Evolutionary conservation across 2,888 invertebrate species (phyloP), one percentile per base, ranked within the genome.

Genomic region (Apantesis nais): DNA sequence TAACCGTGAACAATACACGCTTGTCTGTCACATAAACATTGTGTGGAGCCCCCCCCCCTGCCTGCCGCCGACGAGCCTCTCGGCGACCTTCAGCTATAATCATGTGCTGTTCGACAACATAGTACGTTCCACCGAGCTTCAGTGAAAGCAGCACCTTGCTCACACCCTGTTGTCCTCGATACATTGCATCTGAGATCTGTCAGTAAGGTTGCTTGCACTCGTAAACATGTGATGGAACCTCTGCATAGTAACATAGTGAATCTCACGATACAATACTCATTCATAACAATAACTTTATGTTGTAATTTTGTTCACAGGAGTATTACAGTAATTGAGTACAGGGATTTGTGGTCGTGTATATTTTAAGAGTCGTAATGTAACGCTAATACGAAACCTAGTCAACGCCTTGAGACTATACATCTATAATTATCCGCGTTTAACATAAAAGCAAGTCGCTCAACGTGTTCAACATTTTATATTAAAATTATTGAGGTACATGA

Each of bases 1-100:
- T 29, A 64, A 71, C 66, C 34, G 58, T 55, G 71, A 75, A 78
- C 75, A 78, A 80, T 77, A 68, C 64, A 70, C 70, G 31, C 67
- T 22, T 63, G 63, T 71, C 71, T 52, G 70, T 67, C 65, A 52
- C 66, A 66, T n/a, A 48, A 69, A 60, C 39, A 60, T 65, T 70
- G 52, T 66, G 29, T 22, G 48, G 52, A 34, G 39, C 29, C 48
- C 9, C 22, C 12, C 14, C 14, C 65, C n/a, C 4, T 12, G 8
- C 11, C 34, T 37, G 22, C 37, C 39, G 14, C 41, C 2, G 52
- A 16, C 31, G 64, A 68, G 64, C 68, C 72, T 68, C 68, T 29
- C 39, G 34, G 52, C 62, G 72, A 72, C 72, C 72, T 72, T 72
- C 72, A 62, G 62, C n/a, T 22, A 9, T 8, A 31, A 60, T 72